A percentile compares a stretch with the other conserved stretches of the same genome.
Evolutionary conservation across 2,797 vertebrate species (phyloP).

Genomic region (Acrocephalus scirpaceus): DNA sequence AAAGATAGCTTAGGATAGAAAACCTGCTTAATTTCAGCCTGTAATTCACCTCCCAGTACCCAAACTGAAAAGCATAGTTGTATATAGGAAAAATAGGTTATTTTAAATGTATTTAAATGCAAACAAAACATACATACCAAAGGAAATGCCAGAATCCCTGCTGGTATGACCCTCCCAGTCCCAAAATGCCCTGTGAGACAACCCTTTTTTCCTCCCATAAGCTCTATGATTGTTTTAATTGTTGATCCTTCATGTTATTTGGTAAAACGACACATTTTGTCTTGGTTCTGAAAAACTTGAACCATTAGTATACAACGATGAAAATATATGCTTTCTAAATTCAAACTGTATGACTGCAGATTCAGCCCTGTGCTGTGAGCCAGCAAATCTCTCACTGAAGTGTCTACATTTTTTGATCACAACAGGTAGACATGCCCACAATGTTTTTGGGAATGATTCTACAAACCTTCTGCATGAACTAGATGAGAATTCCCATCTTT

Average conservation of each 20-base stretch:
- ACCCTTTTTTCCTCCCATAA: background rate
- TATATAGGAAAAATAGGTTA: background rate
- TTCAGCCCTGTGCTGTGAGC: background rate
- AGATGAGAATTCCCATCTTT: background rate
- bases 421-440: background rate
- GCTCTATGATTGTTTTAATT: background rate
- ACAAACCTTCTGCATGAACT: background rate
- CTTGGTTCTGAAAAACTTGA: background rate
- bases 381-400: background rate
- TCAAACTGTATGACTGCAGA: background rate
- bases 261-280: background rate
- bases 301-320: background rate
- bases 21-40: background rate
- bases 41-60: background rate
- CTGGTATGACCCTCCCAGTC: background rate
- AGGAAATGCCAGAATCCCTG: background rate
- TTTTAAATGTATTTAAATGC: background rate
- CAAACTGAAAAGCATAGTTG: background rate
- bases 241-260: background rate
- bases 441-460: background rate
- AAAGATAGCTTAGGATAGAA: background rate
- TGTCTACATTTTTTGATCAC: background rate
- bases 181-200: background rate
- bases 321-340: background rate
- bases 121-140: background rate